phyloP scores from a whole-genome alignment of 2,888 invertebrate genomes.

The Sepiola atlantica region DNA sequence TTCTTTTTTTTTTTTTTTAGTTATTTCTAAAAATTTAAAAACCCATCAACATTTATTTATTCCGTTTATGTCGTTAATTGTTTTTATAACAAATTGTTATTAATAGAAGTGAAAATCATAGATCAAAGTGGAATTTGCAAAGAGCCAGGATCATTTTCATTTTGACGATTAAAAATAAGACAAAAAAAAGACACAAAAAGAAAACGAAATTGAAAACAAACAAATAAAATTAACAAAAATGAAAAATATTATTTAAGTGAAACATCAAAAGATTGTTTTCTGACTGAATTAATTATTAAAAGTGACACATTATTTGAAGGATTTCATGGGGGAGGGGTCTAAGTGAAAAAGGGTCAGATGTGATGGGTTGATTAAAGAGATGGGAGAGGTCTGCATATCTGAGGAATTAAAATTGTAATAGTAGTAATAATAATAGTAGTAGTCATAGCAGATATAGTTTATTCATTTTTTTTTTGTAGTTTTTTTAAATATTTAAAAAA shows the following conservation, averaged over 20 bases:
- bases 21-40: too few species aligned
- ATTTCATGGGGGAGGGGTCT: neutral
- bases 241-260: neutral
- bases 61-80: neutral
- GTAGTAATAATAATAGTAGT: neutral
- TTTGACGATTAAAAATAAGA: neutral
- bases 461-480: neutral
- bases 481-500: neutral
- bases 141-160: neutral
- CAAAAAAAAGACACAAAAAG: neutral
- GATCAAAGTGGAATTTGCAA: neutral
- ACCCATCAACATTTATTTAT: too few species aligned
- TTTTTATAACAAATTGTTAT: neutral
- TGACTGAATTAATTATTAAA: neutral
- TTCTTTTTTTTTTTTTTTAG: neutral
- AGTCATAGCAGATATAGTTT: neutral
- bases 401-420: neutral
- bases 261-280: neutral
- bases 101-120: constrained; percentile 2
- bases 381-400: constrained; percentile 10
- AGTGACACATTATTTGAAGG: neutral
- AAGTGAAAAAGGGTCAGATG: neutral
- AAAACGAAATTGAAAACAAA: neutral
- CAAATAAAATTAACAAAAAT: neutral
- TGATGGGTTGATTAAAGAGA: neutral